Percentiles rank a stretch among this genome's conserved stretches.
phyloP scores from a whole-genome alignment of 2,797 vertebrate genomes.

The Benthosema pterotum region DNA sequence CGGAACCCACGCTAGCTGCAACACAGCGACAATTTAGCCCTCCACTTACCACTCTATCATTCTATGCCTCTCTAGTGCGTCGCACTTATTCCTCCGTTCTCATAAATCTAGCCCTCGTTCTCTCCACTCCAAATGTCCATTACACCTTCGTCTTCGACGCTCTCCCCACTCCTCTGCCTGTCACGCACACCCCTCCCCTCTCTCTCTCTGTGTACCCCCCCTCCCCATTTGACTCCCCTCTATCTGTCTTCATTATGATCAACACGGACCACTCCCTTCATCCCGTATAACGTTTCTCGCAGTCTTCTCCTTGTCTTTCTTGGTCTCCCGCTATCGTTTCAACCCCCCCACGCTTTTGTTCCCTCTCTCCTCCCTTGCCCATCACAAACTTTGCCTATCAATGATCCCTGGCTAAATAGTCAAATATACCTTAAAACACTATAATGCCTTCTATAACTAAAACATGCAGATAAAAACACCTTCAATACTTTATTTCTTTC shows the following conservation, averaged over 20 bases:
- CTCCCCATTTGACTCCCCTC: slow-evolving; percentile 29
- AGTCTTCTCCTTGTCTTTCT: slow-evolving; percentile 9
- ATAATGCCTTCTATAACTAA: too few relatives aligned
- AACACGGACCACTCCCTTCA: slow-evolving; percentile 23
- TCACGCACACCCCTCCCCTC: slow-evolving; percentile 62
- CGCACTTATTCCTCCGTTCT: slow-evolving; percentile 56
- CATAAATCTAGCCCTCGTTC: slow-evolving; percentile 68
- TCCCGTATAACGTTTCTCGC: too few relatives aligned
- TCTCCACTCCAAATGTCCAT: slow-evolving; percentile 72
- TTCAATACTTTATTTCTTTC: too few relatives aligned
- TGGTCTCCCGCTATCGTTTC: slow-evolving; percentile 31
- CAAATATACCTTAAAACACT: too few relatives aligned
- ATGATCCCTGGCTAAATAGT: too few relatives aligned
- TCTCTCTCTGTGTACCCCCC: background rate
- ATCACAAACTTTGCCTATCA: too few relatives aligned
- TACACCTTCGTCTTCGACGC: slow-evolving; percentile 64
- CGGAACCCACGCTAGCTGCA: slow-evolving; percentile 47
- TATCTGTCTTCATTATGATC: slow-evolving; percentile 66
- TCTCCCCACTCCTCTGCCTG: slow-evolving; percentile 62
- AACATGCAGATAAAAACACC: too few relatives aligned
- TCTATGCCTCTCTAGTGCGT: slow-evolving; percentile 48
- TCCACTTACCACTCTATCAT: slow-evolving; percentile 67
- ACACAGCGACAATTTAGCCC: slow-evolving; percentile 59
- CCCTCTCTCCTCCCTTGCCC: slow-evolving; percentile 19
- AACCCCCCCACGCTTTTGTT: slow-evolving; percentile 29